A percentile compares a stretch with the other conserved stretches of the same genome.
Evolutionary conservation across 2,797 vertebrate genomes (phyloP).

Genomic region (Pseudopleuronectes americanus): DNA sequence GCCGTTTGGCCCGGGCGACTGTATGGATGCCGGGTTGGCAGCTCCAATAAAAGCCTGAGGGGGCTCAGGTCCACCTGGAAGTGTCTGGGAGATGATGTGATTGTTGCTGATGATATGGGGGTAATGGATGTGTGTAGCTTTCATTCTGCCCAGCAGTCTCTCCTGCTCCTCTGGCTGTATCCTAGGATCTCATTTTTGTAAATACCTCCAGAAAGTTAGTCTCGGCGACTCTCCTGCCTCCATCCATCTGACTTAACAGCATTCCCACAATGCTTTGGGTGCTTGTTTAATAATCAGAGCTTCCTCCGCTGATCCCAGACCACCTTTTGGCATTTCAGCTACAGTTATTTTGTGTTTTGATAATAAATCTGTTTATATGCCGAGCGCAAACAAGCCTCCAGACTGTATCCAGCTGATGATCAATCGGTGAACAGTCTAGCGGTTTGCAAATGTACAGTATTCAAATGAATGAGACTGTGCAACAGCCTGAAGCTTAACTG

Average conservation of each 20-base stretch:
- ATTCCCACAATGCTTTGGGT: conserved; percentile 48
- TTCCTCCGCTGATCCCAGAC: conserved; percentile 60
- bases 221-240: conserved; percentile 25
- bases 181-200: conserved; percentile 50
- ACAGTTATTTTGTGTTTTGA: conserved; percentile 55
- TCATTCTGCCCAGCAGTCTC: conserved; percentile 54
- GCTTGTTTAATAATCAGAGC: conserved; percentile 58
- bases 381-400: conserved; percentile 64
- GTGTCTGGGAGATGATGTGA: conserved; percentile 74
- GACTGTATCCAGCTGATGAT: conserved; percentile 72
- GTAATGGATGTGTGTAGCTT: conserved; percentile 73
- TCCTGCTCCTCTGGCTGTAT: conserved; percentile 47
- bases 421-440: conserved; percentile 66
- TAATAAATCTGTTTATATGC: conserved; percentile 77
- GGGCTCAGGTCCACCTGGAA: conserved; percentile 62
- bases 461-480: conserved; percentile 75
- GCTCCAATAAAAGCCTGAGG: conserved; percentile 59
- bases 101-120: conserved; percentile 72
- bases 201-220: conserved; percentile 58
- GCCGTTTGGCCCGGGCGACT: conserved; percentile 58
- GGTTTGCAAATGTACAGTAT: conserved; percentile 75
- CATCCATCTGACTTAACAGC: conserved; percentile 51
- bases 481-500: conserved; percentile 70
- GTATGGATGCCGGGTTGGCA: conserved; percentile 60
- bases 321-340: conserved; percentile 72